Evolutionary conservation across 2,888 invertebrate genomes (phyloP).

Genomic region (Chymomyza procnemis): DNA sequence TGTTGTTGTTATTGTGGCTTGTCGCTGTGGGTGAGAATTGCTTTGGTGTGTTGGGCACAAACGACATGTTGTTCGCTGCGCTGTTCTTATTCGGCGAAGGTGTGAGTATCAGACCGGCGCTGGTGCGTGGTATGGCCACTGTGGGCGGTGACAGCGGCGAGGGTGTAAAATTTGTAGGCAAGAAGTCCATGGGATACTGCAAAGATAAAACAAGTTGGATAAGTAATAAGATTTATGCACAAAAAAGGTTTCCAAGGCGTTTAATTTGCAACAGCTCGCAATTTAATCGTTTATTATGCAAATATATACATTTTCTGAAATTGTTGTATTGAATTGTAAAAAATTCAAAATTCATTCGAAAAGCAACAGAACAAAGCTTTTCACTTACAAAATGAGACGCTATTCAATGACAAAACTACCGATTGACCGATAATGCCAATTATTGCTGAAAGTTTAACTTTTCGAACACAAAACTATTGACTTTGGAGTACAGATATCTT

Average conservation of each 20-base stretch:
- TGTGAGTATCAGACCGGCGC: conserved; percentile 63
- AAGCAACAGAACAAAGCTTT: no score
- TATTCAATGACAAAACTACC: no score
- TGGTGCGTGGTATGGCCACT: conserved; percentile 44
- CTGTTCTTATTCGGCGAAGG: conserved; percentile 58
- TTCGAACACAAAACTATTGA: no score
- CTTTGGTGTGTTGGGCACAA: conserved; percentile 53
- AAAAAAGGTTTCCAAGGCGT: neutral
- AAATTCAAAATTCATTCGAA: no score
- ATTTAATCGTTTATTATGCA: no score
- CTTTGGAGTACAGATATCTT: no score
- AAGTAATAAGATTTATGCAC: neutral
- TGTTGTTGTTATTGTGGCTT: conserved; percentile 17
- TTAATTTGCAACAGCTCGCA: neutral
- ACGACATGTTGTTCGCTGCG: conserved; percentile 45
- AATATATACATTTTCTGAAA: no score
- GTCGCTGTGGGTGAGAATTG: conserved; percentile 35
- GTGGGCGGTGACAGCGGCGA: conserved; percentile 68
- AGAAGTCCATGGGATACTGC: conserved; percentile 76
- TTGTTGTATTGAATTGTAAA: no score
- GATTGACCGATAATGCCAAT: no score
- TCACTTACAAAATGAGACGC: no score
- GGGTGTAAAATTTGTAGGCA: conserved; percentile 59
- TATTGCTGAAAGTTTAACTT: no score
- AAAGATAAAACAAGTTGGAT: neutral